Percentiles rank a stretch among this genome's conserved stretches.
These are phyloP conservation scores for Petrocephalus microphthalmus DNA, from an alignment of 2,113 vertebrate genomes.

Conservation along the genomic window DNA sequence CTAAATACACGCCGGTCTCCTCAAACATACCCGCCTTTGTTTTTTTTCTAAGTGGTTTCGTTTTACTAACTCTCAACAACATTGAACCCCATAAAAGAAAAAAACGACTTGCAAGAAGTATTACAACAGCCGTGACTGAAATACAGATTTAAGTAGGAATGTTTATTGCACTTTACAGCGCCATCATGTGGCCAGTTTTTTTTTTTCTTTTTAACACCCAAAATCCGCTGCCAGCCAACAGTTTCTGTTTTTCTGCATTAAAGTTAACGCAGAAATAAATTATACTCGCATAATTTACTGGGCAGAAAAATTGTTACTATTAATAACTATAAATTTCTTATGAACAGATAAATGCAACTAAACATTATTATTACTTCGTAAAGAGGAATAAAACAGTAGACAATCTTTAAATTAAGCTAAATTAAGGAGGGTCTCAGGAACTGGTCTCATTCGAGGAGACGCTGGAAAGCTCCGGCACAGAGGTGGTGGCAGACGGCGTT, in stretches of 20 bases:
- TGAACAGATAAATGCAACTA: neutral
- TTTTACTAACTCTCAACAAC: neutral
- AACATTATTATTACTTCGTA: neutral
- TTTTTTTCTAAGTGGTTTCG: neutral
- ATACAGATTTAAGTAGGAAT: neutral
- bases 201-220: neutral
- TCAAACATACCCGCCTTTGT: neutral
- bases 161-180: neutral
- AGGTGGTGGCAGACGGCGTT: constrained; percentile 42
- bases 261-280: neutral
- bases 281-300: neutral
- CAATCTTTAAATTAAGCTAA: neutral
- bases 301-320: neutral
- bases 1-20: neutral
- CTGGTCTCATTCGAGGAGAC: constrained; percentile 18
- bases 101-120: neutral
- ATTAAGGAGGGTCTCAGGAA: neutral
- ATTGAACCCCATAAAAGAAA: neutral
- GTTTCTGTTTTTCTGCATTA: neutral
- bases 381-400: neutral
- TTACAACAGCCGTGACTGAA: neutral
- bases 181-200: neutral
- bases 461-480: constrained; percentile 19
- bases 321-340: neutral
- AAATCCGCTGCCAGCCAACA: neutral